Conservation (phyloP, 2,113 vertebrate genomes). For the Zeus faber region DNA sequence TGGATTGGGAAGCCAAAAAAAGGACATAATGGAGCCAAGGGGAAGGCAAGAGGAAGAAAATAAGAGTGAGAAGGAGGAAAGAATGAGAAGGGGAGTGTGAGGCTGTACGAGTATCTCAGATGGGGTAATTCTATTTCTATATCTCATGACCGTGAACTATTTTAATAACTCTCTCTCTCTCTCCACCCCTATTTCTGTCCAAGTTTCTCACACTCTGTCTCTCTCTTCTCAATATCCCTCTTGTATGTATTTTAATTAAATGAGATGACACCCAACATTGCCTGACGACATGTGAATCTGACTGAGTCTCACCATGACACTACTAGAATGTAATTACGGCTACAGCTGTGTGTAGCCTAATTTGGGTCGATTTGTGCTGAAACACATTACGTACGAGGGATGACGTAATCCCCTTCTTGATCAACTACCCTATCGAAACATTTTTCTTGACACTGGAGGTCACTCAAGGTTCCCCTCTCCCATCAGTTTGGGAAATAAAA, state of each 20-base stretch:
- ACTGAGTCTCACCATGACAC: constrained; percentile 43
- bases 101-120: neutral
- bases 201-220: constrained; percentile 13
- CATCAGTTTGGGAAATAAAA: too few species aligned
- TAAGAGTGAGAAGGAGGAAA: neutral
- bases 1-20: neutral
- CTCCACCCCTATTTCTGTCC: neutral
- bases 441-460: too few species aligned
- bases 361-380: too few species aligned
- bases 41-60: neutral
- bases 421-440: too few species aligned
- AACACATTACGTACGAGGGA: too few species aligned
- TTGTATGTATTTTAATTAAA: constrained; percentile 57
- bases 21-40: too few species aligned
- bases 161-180: constrained; percentile 36
- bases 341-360: constrained; percentile 11
- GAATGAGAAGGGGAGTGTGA: neutral
- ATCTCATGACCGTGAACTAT: constrained; percentile 48
- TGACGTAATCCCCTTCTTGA: too few species aligned
- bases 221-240: constrained; percentile 26
- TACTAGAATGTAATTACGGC: constrained; percentile 27
- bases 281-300: constrained; percentile 34
- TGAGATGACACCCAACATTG: constrained; percentile 38
- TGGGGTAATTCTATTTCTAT: constrained; percentile 36
- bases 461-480: too few species aligned